Conservation (phyloP, 2,888 invertebrate species). For the Nymphalis c-album region DNA sequence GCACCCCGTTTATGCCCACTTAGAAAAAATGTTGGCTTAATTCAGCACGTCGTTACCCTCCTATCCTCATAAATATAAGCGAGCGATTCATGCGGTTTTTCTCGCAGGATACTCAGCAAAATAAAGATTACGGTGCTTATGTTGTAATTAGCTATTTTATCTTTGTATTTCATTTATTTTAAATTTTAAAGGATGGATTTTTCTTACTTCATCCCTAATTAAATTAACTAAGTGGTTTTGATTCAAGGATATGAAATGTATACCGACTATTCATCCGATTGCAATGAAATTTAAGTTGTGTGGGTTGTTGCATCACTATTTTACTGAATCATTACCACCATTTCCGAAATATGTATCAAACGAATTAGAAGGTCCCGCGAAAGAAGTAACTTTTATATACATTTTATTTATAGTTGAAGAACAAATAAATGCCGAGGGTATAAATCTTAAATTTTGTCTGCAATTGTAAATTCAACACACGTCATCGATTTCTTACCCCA, state of each 20-base stretch:
- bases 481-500: slow-evolving; percentile 62
- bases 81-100: slow-evolving; percentile 68
- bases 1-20: slow-evolving; percentile 75
- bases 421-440: slow-evolving; percentile 7
- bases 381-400: background rate
- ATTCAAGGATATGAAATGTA: no score
- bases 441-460: slow-evolving; percentile 30
- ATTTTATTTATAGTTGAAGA: background rate
- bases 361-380: no score
- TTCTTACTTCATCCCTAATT: no score
- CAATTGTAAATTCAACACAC: slow-evolving; percentile 50
- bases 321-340: no score
- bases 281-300: no score
- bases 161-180: slow-evolving; percentile 9
- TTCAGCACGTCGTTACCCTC: slow-evolving; percentile 70
- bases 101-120: slow-evolving; percentile 57
- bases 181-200: background rate
- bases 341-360: no score
- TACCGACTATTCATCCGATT: no score
- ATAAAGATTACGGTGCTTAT: slow-evolving; percentile 52
- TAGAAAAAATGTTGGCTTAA: slow-evolving; percentile 79
- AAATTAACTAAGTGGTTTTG: no score
- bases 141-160: slow-evolving; percentile 60
- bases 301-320: no score
- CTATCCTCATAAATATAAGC: slow-evolving; percentile 64